A percentile compares a stretch with the other conserved stretches of the same genome.
Conservation (phyloP, 2,113 vertebrate species). For the Osmerus eperlanus region DNA sequence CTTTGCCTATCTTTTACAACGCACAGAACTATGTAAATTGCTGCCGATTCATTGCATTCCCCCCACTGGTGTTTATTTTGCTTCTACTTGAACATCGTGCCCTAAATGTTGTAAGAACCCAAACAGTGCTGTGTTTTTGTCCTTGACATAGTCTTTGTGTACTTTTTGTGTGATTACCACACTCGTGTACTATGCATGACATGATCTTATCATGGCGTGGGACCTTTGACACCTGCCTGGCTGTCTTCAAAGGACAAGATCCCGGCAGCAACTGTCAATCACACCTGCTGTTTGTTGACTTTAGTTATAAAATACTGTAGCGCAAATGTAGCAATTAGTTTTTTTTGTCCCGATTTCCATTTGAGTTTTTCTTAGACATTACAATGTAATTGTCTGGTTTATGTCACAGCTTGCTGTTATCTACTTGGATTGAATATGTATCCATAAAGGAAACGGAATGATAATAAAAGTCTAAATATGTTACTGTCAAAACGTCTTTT, state of each 20-base stretch:
- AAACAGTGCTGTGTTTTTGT: conserved; percentile 27
- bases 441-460: neutral
- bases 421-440: neutral
- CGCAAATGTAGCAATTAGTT: conserved; percentile 36
- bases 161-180: conserved; percentile 29
- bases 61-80: neutral
- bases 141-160: conserved; percentile 64
- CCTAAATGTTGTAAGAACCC: conserved; percentile 36
- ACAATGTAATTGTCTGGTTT: neutral
- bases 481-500: neutral
- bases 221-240: conserved; percentile 80
- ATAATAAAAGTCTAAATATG: conserved; percentile 2
- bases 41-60: neutral
- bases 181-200: conserved; percentile 7
- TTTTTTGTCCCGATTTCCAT: neutral
- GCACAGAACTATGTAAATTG: no score
- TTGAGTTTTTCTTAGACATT: neutral
- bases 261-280: conserved; percentile 42
- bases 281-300: conserved; percentile 30
- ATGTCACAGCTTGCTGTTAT: neutral
- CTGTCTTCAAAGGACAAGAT: conserved; percentile 37
- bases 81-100: conserved; percentile 8
- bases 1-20: neutral
- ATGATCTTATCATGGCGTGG: conserved; percentile 64
- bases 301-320: conserved; percentile 34